Evolutionary conservation across 2,888 invertebrate genomes (phyloP), one percentile per base, ranked within the genome.

Genomic region (Ashinkailepas kermadecensis): DNA sequence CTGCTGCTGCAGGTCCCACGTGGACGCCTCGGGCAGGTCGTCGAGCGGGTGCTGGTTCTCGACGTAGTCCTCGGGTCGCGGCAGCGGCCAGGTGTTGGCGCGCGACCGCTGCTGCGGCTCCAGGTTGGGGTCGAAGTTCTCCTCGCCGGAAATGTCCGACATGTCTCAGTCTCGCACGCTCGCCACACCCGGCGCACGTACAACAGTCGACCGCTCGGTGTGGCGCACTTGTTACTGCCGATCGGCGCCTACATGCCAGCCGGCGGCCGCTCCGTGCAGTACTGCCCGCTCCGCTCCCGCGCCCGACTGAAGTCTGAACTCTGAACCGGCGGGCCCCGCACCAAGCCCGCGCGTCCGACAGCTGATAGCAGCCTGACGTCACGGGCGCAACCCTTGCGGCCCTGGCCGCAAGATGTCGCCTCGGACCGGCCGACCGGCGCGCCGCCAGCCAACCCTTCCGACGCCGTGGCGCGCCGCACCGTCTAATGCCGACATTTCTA

Each of bases 51-150:
- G 83, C 78, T 85, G 84, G 65, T 83, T 85, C 64, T 86, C 86
- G 84, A 93, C 92, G 88, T 93, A 95, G 88, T 94, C 94, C 86
- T 96, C 96, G 80, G 95, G 95, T 86, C 95, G 90, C 81, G 95
- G 95, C 87, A 96, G 90, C 12, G 84, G 84, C 84, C 84, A 84
- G 70, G 84, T 84, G 82, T 84, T 84, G 78, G 84, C 83, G 21
- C 84, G 83, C 1, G 83, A 82, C 56, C 84, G 81, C 57, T 83
- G 81, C 79, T 83, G 82, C 62, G 84, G 84, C 80, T 84, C 84
- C 80, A 84, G 82, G 80, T 83, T 83, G 6, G 83, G 83, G 80
- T 84, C 84, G 79, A 84, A 82, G 65, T 83, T 74, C 56, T 74
- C 74, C 74, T 74, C 74, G 9, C 74, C 74, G 1, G 74, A 74